These are phyloP conservation scores for Tholera decimalis DNA, from an alignment of 2,888 invertebrate genomes.

Conservation along the genomic window DNA sequence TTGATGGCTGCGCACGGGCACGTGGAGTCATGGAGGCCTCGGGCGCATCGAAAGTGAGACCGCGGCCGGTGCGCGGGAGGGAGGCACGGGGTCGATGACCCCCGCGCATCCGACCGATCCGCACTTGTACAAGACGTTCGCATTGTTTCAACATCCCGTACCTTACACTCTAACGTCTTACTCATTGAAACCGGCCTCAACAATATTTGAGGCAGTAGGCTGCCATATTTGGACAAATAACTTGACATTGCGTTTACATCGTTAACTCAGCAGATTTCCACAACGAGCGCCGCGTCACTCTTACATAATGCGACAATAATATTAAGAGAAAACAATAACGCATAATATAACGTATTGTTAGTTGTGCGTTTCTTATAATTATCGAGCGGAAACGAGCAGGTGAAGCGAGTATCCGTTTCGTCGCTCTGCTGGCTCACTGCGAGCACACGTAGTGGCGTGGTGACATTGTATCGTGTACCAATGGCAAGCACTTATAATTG, in stretches of 20 bases:
- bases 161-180: constrained; percentile 72
- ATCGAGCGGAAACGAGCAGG: constrained; percentile 86
- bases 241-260: constrained; percentile 55
- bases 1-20: constrained; percentile 83
- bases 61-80: constrained; percentile 75
- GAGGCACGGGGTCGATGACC: constrained; percentile 83
- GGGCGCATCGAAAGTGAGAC: constrained; percentile 90
- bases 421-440: constrained; percentile 68
- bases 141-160: constrained; percentile 86
- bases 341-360: constrained; percentile 62
- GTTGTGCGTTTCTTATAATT: constrained; percentile 82
- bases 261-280: constrained; percentile 49
- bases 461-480: constrained; percentile 69
- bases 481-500: no score
- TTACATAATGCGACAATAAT: constrained; percentile 24
- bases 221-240: constrained; percentile 60
- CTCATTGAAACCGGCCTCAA: constrained; percentile 72
- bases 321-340: no score
- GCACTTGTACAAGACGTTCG: constrained; percentile 87
- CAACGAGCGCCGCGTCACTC: constrained; percentile 7
- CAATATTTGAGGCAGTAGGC: constrained; percentile 66
- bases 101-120: constrained; percentile 88
- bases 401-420: constrained; percentile 87
- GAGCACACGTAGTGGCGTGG: constrained; percentile 65
- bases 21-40: constrained; percentile 86